phyloP scores from a whole-genome alignment of 2,797 vertebrate species.

The Phoebastria nigripes region DNA sequence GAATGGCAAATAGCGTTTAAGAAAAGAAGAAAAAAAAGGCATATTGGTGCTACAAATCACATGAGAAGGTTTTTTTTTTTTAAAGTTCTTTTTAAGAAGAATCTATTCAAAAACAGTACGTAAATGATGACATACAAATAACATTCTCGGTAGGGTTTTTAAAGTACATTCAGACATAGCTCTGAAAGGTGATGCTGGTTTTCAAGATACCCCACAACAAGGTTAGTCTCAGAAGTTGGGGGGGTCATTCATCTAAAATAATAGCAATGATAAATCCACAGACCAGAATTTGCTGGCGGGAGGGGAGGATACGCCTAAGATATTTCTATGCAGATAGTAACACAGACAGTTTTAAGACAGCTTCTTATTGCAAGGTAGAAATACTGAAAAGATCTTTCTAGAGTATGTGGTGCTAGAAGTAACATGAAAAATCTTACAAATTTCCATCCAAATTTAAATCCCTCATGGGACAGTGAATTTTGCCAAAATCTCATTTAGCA shows the following conservation, averaged over 20 bases:
- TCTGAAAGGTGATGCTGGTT: not conserved
- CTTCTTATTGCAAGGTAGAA: not conserved
- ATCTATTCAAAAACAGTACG: not conserved
- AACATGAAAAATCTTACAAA: not conserved
- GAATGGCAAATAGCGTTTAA: not conserved
- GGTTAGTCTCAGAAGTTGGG: not conserved
- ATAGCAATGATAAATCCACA: not conserved
- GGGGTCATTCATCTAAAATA: not conserved
- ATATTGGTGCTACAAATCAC: not conserved
- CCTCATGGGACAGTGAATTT: not conserved
- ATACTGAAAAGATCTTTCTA: not conserved
- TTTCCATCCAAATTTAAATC: not conserved
- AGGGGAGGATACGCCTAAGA: not conserved
- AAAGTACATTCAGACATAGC: not conserved
- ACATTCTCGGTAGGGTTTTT: not conserved
- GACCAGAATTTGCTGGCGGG: not conserved
- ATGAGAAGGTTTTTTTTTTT: fast-evolving
- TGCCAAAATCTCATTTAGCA: not conserved
- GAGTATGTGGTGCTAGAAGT: not conserved
- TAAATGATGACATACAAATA: not conserved
- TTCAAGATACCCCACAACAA: not conserved
- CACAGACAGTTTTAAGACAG: not conserved
- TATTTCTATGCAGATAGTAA: not conserved
- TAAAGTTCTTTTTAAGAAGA: not conserved
- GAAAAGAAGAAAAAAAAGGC: not conserved